Percentiles rank a stretch among this genome's conserved stretches.
These are phyloP conservation scores for Sebastes vulpes DNA, from an alignment of 2,797 vertebrate genomes.

Conservation along the genomic window DNA sequence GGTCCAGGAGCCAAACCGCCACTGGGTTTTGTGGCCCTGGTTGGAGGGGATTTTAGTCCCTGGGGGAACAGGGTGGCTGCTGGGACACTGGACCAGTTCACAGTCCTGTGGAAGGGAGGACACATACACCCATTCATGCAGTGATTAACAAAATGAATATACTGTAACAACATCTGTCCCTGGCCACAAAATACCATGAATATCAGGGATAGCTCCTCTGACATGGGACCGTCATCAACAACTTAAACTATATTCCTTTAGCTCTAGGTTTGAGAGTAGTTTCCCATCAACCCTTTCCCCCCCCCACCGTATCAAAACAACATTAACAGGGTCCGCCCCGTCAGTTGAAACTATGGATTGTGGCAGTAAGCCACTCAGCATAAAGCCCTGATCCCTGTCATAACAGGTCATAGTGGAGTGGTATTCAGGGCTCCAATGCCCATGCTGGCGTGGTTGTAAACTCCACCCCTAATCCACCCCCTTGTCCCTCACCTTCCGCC, in stretches of 20 bases:
- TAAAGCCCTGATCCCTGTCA: slow-evolving; percentile 85
- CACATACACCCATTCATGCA: slow-evolving; percentile 67
- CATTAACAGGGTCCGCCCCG: slow-evolving; percentile 71
- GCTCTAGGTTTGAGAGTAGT: slow-evolving; percentile 58
- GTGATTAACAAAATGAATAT: slow-evolving; percentile 67
- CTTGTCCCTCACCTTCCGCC: slow-evolving; percentile 74
- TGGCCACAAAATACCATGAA: slow-evolving; percentile 59
- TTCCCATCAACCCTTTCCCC: slow-evolving; percentile 67
- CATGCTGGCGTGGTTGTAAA: slow-evolving; percentile 79
- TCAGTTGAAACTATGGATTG: slow-evolving; percentile 86
- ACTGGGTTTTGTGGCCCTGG: slow-evolving; percentile 91
- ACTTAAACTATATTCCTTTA: slow-evolving; percentile 52
- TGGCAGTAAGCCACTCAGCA: slow-evolving; percentile 84
- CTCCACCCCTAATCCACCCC: slow-evolving; percentile 77
- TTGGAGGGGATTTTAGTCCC: slow-evolving; percentile 87
- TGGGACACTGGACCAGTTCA: slow-evolving; percentile 91
- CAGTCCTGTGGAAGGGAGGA: slow-evolving; percentile 90
- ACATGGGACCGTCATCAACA: slow-evolving; percentile 36
- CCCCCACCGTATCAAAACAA: slow-evolving; percentile 77
- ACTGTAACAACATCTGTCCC: slow-evolving; percentile 69
- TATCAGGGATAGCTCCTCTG: slow-evolving; percentile 50
- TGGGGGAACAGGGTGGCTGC: slow-evolving; percentile 83
- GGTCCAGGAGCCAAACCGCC: slow-evolving; percentile 99
- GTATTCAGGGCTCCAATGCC: slow-evolving; percentile 83
- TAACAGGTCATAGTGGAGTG: slow-evolving; percentile 85